Percentiles rank a stretch among this genome's conserved stretches.
These are phyloP conservation scores for Apostichopus parvimensis DNA, from an alignment of 35 echinoderm and acorn worm genomes.

Conservation along the genomic window DNA sequence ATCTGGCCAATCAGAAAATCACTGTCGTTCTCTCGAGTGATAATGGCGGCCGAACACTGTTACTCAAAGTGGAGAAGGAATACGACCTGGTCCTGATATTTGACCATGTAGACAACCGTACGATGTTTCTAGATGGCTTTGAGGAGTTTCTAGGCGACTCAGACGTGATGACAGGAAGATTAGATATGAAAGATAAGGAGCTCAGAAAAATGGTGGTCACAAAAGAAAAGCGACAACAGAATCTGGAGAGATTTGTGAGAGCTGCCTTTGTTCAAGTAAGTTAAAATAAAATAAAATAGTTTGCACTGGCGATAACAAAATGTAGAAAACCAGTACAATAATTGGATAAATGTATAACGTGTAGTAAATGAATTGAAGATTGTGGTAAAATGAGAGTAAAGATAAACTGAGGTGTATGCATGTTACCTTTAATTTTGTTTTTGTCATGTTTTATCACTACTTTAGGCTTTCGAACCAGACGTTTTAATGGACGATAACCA, in stretches of 20 bases:
- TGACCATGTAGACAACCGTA: constrained; percentile 9
- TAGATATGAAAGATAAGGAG: constrained; percentile 28
- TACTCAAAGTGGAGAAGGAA: constrained; percentile 45
- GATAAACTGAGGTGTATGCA: neutral
- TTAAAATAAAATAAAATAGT: neutral
- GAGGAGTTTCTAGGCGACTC: constrained; percentile 20
- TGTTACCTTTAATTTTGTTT: neutral
- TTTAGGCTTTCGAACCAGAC: constrained; percentile 45
- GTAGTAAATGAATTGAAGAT: too few species aligned
- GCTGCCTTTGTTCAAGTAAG: constrained; percentile 54
- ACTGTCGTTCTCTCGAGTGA: constrained; percentile 7
- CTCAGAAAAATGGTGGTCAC: constrained; percentile 36
- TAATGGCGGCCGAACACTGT: constrained; percentile 9
- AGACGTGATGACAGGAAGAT: constrained; percentile 25
- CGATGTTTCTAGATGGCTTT: neutral
- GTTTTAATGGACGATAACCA: constrained; percentile 18
- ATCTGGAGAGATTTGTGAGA: constrained; percentile 44
- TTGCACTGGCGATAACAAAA: too few species aligned
- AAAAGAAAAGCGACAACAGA: constrained; percentile 44
- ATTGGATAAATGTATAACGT: too few species aligned
- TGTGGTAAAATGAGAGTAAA: neutral
- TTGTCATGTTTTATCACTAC: neutral
- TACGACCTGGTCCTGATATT: constrained; percentile 44
- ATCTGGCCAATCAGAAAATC: constrained; percentile 30
- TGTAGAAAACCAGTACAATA: too few species aligned